Conservation (phyloP, 2,888 invertebrate species). For the Punctoribates punctum region DNA sequence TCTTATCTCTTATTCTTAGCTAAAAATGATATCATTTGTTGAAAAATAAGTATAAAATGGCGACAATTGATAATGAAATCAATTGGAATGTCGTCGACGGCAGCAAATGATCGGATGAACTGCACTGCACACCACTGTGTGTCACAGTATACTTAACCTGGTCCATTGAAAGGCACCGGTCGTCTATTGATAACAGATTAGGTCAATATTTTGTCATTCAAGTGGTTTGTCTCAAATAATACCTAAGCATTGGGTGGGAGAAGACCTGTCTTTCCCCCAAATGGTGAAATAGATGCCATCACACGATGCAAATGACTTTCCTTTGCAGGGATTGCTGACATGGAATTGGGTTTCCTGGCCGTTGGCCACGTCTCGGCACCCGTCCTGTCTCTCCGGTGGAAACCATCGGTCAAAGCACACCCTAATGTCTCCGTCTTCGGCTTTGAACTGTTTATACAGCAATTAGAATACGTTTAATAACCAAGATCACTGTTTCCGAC, state of each 20-base stretch:
- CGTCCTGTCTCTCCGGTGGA: constrained; percentile 37
- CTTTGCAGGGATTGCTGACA: constrained; percentile 37
- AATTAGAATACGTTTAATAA: background rate
- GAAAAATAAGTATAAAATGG: constrained; percentile 33
- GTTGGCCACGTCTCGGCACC: constrained; percentile 29
- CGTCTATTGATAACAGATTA: background rate
- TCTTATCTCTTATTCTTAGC: background rate
- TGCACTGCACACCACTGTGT: constrained; percentile 37
- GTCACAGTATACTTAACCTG: constrained; percentile 34
- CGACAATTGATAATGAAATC: background rate
- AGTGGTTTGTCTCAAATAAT: no score
- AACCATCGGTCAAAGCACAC: constrained; percentile 43
- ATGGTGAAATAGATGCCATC: constrained; percentile 42
- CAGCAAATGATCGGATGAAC: constrained; percentile 34
- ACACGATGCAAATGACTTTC: constrained; percentile 23
- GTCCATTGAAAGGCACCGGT: background rate
- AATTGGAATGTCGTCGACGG: constrained; percentile 16
- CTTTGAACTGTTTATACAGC: constrained; percentile 41
- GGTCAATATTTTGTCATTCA: background rate
- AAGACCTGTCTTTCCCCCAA: constrained; percentile 39
- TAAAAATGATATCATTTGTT: constrained; percentile 3
- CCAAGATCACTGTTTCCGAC: no score
- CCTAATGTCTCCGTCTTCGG: constrained; percentile 44
- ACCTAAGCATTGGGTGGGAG: constrained; percentile 35
- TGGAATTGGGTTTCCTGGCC: constrained; percentile 33